phyloP scores from a whole-genome alignment of 2,113 vertebrate genomes.

The Turnix velox region DNA sequence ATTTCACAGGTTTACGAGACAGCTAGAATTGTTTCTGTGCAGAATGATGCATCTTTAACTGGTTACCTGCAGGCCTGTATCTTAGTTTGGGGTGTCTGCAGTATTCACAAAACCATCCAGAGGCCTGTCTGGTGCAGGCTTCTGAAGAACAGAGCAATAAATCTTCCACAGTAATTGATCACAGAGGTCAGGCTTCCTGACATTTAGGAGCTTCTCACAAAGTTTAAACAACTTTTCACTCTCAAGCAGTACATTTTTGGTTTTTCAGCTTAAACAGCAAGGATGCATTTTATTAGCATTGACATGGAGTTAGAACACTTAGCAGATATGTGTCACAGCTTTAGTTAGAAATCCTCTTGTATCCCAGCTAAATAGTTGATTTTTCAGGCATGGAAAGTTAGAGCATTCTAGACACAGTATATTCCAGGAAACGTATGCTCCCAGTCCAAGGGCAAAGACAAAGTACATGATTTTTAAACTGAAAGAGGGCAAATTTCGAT shows the following conservation, averaged over 20 bases:
- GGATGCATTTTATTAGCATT: neutral
- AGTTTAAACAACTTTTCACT: neutral
- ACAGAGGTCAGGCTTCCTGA: neutral
- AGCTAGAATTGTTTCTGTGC: neutral
- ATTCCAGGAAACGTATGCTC: neutral
- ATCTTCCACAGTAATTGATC: neutral
- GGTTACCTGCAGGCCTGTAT: neutral
- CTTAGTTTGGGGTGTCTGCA: neutral
- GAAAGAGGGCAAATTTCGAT: too few species aligned
- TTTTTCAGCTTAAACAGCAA: neutral
- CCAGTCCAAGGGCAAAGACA: neutral
- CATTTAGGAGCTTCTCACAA: neutral
- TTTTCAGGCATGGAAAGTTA: neutral
- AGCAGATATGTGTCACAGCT: neutral
- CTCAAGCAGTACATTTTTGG: neutral
- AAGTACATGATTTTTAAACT: neutral
- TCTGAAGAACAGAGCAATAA: neutral
- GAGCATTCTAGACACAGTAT: neutral
- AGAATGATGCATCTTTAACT: neutral
- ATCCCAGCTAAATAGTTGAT: neutral
- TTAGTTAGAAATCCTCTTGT: neutral
- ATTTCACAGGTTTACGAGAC: neutral
- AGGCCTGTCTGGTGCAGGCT: neutral
- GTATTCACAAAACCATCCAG: neutral
- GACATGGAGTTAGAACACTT: neutral